Evolutionary conservation across 1,140 invertebrate species (phyloP).

Genomic region (Papilio xuthus): DNA sequence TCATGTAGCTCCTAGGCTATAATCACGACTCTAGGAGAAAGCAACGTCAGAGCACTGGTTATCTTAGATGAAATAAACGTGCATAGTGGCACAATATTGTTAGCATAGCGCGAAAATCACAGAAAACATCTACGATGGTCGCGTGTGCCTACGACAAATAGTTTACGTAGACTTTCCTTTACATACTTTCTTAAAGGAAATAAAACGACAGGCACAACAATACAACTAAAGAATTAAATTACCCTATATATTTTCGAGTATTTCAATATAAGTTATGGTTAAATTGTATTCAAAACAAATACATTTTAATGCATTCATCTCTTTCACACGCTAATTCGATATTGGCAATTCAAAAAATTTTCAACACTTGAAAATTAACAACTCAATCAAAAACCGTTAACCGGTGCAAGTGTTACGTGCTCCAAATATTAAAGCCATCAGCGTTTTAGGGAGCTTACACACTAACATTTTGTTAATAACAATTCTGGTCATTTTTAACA

Average conservation of each 20-base stretch:
- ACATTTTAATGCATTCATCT: constrained; percentile 1
- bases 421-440: constrained; percentile 48
- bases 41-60: neutral
- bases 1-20: neutral
- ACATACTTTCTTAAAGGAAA: no score
- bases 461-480: neutral
- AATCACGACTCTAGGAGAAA: neutral
- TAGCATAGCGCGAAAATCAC: no score
- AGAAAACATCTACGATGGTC: neutral
- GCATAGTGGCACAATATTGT: no score
- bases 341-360: constrained; percentile 28
- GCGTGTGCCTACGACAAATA: neutral
- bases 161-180: neutral
- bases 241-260: no score
- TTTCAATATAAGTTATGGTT: no score
- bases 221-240: no score
- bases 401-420: constrained; percentile 52
- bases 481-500: neutral
- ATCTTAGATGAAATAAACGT: no score
- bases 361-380: constrained; percentile 50
- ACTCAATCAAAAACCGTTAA: constrained; percentile 64
- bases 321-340: constrained; percentile 23
- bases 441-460: constrained; percentile 11
- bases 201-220: no score
- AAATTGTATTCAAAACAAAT: neutral